These are phyloP conservation scores for Emesis furor DNA, from an alignment of 2,888 invertebrate genomes.

Conservation along the genomic window DNA sequence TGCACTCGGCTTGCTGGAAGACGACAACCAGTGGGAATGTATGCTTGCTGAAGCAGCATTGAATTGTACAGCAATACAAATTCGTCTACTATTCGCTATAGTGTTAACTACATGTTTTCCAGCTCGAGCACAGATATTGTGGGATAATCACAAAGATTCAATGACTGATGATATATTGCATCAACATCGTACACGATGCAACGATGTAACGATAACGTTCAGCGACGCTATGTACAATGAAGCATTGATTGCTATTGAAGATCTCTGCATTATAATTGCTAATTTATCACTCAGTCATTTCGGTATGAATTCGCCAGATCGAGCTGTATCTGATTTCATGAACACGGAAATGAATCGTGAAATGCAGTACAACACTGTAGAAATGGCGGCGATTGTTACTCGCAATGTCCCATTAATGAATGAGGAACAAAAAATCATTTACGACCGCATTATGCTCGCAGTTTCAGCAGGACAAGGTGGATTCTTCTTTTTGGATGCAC, in stretches of 20 bases:
- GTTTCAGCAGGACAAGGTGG: no score
- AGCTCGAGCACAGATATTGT: slow-evolving; percentile 35
- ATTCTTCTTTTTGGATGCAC: slow-evolving; percentile 51
- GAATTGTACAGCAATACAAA: slow-evolving; percentile 49
- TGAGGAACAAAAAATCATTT: no score
- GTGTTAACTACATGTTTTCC: slow-evolving; percentile 74
- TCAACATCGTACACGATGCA: slow-evolving; percentile 67
- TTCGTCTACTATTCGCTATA: slow-evolving; percentile 74
- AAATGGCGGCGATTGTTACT: slow-evolving; percentile 62
- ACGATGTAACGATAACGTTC: slow-evolving; percentile 70
- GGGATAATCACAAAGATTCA: slow-evolving; percentile 69
- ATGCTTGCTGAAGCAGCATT: slow-evolving; percentile 44
- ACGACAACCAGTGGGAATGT: slow-evolving; percentile 60
- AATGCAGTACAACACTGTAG: slow-evolving; percentile 66
- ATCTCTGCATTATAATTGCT: background rate
- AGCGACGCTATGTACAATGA: slow-evolving; percentile 42
- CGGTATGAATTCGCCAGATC: slow-evolving; percentile 62
- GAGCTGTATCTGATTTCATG: slow-evolving; percentile 62
- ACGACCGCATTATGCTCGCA: no score
- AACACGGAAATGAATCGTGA: slow-evolving; percentile 71
- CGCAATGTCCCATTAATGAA: no score
- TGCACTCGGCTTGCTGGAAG: slow-evolving; percentile 70
- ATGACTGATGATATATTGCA: slow-evolving; percentile 70
- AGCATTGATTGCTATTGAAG: background rate
- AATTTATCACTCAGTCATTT: slow-evolving; percentile 39